These are phyloP conservation scores for Temnothorax curvispinosus DNA, from an alignment of 1,140 invertebrate genomes.

Conservation along the genomic window DNA sequence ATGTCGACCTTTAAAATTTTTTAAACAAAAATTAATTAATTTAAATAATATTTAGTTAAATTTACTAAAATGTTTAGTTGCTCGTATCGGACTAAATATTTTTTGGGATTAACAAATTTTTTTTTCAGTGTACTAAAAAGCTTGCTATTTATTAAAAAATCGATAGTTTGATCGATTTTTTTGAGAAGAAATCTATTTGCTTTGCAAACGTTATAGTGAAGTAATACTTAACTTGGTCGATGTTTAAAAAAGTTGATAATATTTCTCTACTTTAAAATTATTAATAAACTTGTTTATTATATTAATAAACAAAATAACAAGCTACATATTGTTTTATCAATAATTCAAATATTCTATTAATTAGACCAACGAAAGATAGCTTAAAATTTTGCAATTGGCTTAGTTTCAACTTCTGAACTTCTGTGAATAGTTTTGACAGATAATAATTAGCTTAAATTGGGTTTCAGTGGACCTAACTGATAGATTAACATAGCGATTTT, in stretches of 20 bases:
- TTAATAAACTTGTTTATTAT: neutral
- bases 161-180: neutral
- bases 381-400: neutral
- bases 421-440: neutral
- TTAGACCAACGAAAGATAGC: neutral
- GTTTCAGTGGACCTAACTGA: neutral
- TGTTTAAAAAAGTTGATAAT: neutral
- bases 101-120: no score
- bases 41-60: no score
- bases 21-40: no score
- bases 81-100: no score
- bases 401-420: neutral
- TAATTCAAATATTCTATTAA: no score
- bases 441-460: neutral
- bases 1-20: no score
- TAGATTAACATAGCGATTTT: neutral
- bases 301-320: neutral
- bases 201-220: neutral
- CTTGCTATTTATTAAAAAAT: conserved; percentile 14
- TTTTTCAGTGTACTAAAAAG: neutral
- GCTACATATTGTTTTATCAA: no score
- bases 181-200: neutral
- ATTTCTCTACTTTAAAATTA: neutral
- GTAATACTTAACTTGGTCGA: neutral
- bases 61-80: no score